Evolutionary conservation across 2,888 invertebrate genomes (phyloP).

Genomic region (Ochropacha duplaris): DNA sequence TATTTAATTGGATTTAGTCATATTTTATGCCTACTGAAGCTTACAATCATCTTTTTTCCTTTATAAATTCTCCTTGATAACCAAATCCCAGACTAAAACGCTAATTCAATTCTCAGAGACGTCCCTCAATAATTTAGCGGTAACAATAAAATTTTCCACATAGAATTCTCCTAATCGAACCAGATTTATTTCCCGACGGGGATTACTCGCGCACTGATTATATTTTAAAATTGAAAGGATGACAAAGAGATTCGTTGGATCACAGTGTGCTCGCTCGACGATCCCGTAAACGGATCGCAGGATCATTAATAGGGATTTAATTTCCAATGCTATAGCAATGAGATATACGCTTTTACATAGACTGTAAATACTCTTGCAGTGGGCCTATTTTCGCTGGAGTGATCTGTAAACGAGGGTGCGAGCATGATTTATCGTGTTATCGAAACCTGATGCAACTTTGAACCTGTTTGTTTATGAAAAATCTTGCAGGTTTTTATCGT

Average conservation of each 20-base stretch:
- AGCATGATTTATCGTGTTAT: background rate
- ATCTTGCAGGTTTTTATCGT: background rate
- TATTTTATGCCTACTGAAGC: too few relatives aligned
- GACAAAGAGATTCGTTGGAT: slow-evolving; percentile 10
- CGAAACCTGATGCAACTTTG: background rate
- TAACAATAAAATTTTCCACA: slow-evolving; percentile 1
- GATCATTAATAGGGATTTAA: background rate
- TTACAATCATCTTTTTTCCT: too few relatives aligned
- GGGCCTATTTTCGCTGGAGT: background rate
- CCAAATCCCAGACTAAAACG: background rate
- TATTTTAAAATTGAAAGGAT: slow-evolving; percentile 11
- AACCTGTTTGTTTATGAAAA: background rate
- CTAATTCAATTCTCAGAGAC: background rate
- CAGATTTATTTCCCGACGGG: slow-evolving; percentile 7
- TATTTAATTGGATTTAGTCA: too few relatives aligned
- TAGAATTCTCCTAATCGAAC: slow-evolving; percentile 10
- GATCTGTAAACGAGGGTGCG: background rate
- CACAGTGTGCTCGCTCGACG: background rate
- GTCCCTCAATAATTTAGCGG: background rate
- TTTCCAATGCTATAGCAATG: background rate
- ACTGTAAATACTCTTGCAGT: background rate
- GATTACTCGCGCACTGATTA: slow-evolving; percentile 9
- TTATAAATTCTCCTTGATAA: background rate
- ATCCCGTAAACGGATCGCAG: background rate
- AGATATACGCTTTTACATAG: background rate